Conservation (phyloP, 2,113 vertebrate species). For the Archilochus colubris region DNA sequence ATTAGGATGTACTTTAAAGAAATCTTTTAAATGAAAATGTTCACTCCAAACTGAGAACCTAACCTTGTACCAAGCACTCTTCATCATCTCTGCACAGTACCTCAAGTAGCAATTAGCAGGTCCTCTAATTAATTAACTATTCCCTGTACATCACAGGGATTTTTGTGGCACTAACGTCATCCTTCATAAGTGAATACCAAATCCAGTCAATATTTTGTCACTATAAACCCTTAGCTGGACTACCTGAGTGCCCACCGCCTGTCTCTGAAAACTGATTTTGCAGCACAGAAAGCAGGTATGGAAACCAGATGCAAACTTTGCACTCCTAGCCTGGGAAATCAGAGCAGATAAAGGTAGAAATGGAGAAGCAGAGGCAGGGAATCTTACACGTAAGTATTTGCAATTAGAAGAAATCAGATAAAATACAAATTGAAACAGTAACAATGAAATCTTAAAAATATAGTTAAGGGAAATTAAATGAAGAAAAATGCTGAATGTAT, state of each 20-base stretch:
- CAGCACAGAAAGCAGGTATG: slow-evolving; percentile 34
- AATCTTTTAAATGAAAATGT: slow-evolving; percentile 74
- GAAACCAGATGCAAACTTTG: background rate
- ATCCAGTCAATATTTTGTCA: slow-evolving; percentile 81
- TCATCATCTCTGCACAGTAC: slow-evolving; percentile 75
- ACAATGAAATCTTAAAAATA: background rate
- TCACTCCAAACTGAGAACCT: slow-evolving; percentile 68
- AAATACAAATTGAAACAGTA: background rate
- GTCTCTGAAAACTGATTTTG: background rate
- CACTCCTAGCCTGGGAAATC: background rate
- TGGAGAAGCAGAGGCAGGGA: background rate
- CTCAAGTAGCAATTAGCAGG: slow-evolving; percentile 81
- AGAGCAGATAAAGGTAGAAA: background rate
- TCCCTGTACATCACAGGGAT: slow-evolving; percentile 77
- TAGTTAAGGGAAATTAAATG: background rate
- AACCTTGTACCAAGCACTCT: slow-evolving; percentile 73
- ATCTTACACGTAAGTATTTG: accelerated
- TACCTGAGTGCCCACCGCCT: slow-evolving; percentile 39
- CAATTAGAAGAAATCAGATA: background rate
- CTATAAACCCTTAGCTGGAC: slow-evolving; percentile 54
- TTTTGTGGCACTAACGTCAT: slow-evolving; percentile 75
- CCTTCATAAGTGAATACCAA: slow-evolving; percentile 72
- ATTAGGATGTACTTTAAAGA: slow-evolving; percentile 74
- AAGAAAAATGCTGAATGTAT: background rate
- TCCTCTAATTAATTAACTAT: slow-evolving; percentile 82